Evolutionary conservation across 2,113 vertebrate species (phyloP), one percentile per base, ranked within the genome.

Genomic region (Morone chrysops): DNA sequence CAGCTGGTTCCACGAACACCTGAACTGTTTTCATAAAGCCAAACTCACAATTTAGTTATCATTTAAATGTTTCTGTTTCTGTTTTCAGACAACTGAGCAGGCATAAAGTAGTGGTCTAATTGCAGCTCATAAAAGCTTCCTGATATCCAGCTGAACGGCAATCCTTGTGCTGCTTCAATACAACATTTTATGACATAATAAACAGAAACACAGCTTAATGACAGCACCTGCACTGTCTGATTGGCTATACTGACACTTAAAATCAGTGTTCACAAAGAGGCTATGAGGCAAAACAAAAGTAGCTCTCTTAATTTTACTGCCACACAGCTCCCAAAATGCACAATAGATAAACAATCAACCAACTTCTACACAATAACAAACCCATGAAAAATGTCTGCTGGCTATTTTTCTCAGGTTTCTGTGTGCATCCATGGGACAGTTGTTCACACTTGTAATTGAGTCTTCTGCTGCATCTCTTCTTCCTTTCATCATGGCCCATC

Each of bases 381-480:
- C 43, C 31, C 60, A 51, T 51, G 20, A 45, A 18, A n/a, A 12
- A 31, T 41, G 43, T 20, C 66, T 56, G 25, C 36, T 5, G 5
- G 40, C 54, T 45, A 56, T 56, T 77, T 82, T 56, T 48, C n/a
- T 47, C 51, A 65, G 40, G 61, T 60, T 66, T n/a, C 16, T 25
- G 12, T 38, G 45, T 41, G 62, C 14, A 48, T 36, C 48, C 31
- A 75, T 68, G 61, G 60, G 8, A 72, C 40, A 70, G 59, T 41
- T 75, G 48, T 62, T 60, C 57, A 36, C 68, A 40, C 51, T 31
- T 14, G 20, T 25, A 9, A 51, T 1, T 41, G 8, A 65, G 50
- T 31, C 50, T 41, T 25, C 47, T 38, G 48, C 65, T 41, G 18
- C 13, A 56, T 70, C 45, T 70, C 14, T 47, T 60, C 45, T 31